Conservation (phyloP, 2,113 vertebrate genomes). For the Carassius carassius region DNA sequence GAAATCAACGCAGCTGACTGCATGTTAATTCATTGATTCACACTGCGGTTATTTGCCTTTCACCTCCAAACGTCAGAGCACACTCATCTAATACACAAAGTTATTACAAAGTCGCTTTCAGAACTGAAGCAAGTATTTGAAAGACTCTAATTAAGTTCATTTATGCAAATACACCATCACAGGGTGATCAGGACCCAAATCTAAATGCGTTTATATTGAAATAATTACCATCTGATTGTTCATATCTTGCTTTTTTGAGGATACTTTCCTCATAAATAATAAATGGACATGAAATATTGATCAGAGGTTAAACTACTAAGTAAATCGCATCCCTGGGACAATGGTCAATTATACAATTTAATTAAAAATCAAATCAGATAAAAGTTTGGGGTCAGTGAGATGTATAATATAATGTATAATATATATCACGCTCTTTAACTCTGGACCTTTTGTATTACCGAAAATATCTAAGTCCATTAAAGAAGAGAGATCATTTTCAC, state of each 20-base stretch:
- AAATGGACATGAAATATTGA: background rate
- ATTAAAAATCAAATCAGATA: background rate
- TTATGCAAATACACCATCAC: background rate
- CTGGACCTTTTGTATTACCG: too few species aligned
- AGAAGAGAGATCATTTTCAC: too few species aligned
- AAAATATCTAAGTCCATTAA: too few species aligned
- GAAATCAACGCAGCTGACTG: slow-evolving; percentile 18
- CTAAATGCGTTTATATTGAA: background rate
- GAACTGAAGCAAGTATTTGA: background rate
- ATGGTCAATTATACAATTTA: background rate
- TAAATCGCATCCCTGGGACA: background rate
- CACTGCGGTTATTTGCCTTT: slow-evolving; percentile 42
- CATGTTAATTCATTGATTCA: slow-evolving; percentile 36
- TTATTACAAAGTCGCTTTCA: slow-evolving; percentile 29
- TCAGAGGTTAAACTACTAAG: background rate
- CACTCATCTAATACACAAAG: background rate
- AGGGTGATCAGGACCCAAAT: background rate
- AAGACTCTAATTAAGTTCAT: background rate
- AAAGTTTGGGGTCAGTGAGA: background rate
- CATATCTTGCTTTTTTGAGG: background rate
- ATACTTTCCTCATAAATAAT: background rate
- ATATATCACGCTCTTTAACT: too few species aligned
- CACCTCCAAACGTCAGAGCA: slow-evolving; percentile 9
- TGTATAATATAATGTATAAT: too few species aligned
- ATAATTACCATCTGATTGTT: background rate